Evolutionary conservation across 2,113 vertebrate genomes (phyloP).

Genomic region (Chionis minor): DNA sequence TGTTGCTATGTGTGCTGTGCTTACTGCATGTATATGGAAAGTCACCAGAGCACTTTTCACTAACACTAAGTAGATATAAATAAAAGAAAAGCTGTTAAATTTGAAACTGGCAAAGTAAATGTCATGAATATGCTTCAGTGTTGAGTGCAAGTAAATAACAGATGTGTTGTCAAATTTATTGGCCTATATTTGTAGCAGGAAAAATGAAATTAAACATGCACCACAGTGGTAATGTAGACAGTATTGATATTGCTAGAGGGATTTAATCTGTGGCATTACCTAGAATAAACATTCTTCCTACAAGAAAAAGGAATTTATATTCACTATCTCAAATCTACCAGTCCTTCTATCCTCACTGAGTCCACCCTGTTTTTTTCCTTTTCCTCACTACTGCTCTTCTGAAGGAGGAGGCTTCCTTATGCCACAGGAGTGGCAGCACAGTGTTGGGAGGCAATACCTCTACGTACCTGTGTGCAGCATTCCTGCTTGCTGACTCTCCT

Average conservation of each 20-base stretch:
- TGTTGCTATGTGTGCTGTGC: background rate
- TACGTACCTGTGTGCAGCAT: background rate
- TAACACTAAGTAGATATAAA: constrained; percentile 60
- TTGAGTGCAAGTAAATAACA: constrained; percentile 68
- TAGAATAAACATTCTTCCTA: background rate
- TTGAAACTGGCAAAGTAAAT: constrained; percentile 54
- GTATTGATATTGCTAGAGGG: constrained; percentile 40
- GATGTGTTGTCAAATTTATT: constrained; percentile 66
- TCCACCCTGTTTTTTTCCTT: background rate
- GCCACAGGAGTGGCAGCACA: background rate
- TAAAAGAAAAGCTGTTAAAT: constrained; percentile 62
- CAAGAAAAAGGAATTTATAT: background rate
- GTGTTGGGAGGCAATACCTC: background rate
- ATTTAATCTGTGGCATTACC: constrained; percentile 12
- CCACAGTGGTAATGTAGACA: constrained; percentile 1
- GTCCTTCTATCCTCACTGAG: background rate
- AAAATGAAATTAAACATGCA: constrained; percentile 49
- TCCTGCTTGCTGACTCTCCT: background rate
- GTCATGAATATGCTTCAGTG: constrained; percentile 54
- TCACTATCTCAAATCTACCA: background rate
- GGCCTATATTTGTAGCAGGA: constrained; percentile 54
- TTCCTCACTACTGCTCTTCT: background rate
- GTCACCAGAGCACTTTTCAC: constrained; percentile 48
- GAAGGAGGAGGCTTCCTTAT: background rate
- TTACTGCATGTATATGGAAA: constrained; percentile 5